These are phyloP conservation scores for Channallabes apus DNA, from an alignment of 2,797 vertebrate species.

Conservation along the genomic window DNA sequence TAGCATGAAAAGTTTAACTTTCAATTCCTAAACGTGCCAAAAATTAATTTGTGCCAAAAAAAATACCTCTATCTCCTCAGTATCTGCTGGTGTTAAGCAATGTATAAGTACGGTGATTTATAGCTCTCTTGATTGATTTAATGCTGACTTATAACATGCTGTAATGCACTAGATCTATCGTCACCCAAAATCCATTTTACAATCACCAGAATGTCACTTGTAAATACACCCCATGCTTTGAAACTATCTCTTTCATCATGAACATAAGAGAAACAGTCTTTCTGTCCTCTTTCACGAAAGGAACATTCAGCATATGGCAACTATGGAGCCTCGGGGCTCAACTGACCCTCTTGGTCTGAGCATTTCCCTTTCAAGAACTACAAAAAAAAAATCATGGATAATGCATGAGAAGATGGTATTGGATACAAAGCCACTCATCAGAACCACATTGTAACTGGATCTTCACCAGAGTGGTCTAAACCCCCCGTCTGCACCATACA, in stretches of 20 bases:
- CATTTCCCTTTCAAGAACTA: conserved; percentile 44
- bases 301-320: conserved; percentile 53
- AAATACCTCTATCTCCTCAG: background rate
- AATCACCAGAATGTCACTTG: background rate
- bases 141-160: background rate
- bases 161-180: background rate
- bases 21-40: background rate
- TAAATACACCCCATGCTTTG: background rate
- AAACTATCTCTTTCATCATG: conserved; percentile 18
- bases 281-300: conserved; percentile 41
- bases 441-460: conserved; percentile 42
- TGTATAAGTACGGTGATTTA: background rate
- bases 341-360: conserved; percentile 47
- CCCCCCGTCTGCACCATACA: conserved; percentile 27
- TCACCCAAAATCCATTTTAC: background rate
- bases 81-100: background rate
- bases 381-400: conserved; percentile 43
- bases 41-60: background rate
- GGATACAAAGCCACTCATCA: conserved; percentile 40
- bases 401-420: conserved; percentile 51
- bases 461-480: conserved; percentile 24
- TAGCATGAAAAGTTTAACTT: background rate
- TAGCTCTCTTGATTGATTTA: background rate
- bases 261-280: conserved; percentile 6
- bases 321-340: conserved; percentile 37